These are phyloP conservation scores for Drosophila varians DNA, from an alignment of 1,140 invertebrate genomes.

Conservation along the genomic window DNA sequence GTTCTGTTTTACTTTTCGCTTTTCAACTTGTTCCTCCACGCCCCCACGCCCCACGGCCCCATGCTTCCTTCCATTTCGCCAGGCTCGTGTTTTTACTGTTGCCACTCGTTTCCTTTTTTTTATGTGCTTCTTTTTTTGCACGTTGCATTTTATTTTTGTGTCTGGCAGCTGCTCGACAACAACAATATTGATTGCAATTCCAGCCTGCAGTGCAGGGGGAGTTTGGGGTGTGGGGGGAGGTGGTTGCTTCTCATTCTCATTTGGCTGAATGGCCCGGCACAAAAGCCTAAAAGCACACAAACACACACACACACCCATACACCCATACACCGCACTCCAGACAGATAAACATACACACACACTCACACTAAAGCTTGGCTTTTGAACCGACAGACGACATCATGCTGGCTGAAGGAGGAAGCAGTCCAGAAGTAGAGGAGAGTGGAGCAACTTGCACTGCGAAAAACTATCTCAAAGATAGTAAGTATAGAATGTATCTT, in stretches of 20 bases:
- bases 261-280: conserved; percentile 53
- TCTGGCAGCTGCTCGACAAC: conserved; percentile 72
- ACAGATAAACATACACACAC: conserved; percentile 10
- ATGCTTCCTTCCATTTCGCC: conserved; percentile 63
- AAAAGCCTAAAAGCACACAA: conserved; percentile 79
- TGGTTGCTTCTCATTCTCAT: conserved; percentile 44
- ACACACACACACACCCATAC: conserved; percentile 28
- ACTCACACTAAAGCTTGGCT: conserved; percentile 46
- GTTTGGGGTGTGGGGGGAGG: conserved; percentile 17
- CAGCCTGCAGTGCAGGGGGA: conserved; percentile 52
- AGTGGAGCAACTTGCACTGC: conserved; percentile 11
- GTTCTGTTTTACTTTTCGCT: conserved; percentile 48
- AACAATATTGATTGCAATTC: conserved; percentile 79
- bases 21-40: conserved; percentile 44
- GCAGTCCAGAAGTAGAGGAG: conserved; percentile 12
- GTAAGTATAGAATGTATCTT: too few species aligned
- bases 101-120: conserved; percentile 36
- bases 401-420: conserved; percentile 39
- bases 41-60: conserved; percentile 19
- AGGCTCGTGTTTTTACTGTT: conserved; percentile 78
- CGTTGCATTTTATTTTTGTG: conserved; percentile 70
- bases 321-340: conserved; percentile 1
- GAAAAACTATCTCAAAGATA: neutral
- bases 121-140: conserved; percentile 14
- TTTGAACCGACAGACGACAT: conserved; percentile 57